Percentiles rank a stretch among this genome's conserved stretches.
Conservation (phyloP, 2,797 vertebrate genomes). For the Ctenopoma kingsleyae region DNA sequence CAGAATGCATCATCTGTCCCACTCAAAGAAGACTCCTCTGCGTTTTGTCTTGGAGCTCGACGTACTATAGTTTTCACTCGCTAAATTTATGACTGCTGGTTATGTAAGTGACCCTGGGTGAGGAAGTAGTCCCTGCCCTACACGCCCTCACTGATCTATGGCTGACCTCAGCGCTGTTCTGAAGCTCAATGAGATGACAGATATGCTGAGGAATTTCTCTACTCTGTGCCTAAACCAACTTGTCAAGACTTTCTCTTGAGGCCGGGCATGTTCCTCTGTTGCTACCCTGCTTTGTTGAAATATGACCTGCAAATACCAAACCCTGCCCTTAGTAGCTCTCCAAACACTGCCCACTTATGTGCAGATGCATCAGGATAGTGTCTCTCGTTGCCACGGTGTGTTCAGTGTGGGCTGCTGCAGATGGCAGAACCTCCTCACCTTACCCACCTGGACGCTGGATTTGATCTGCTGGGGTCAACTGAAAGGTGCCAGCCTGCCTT, state of each 20-base stretch:
- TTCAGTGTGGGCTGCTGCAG: constrained; percentile 43
- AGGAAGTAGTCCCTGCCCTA: constrained; percentile 46
- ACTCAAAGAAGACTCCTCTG: constrained; percentile 25
- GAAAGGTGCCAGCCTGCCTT: constrained; percentile 28
- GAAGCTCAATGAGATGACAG: constrained; percentile 72
- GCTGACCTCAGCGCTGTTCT: constrained; percentile 64
- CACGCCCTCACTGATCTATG: constrained; percentile 31
- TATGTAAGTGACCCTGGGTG: constrained; percentile 51
- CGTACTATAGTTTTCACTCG: constrained; percentile 24
- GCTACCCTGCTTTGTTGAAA: constrained; percentile 62
- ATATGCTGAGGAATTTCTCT: constrained; percentile 84
- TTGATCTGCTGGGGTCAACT: constrained; percentile 28
- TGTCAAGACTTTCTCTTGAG: constrained; percentile 47
- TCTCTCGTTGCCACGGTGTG: constrained; percentile 51
- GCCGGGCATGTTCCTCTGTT: constrained; percentile 48
- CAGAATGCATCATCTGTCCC: constrained; percentile 45
- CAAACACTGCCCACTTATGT: constrained; percentile 62
- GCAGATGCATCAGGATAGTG: constrained; percentile 69
- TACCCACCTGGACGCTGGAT: constrained; percentile 46
- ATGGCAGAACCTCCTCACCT: constrained; percentile 37
- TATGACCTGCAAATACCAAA: constrained; percentile 70
- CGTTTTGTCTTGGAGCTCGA: constrained; percentile 38
- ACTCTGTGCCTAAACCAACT: constrained; percentile 75
- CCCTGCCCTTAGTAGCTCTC: constrained; percentile 55
- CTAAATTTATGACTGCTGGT: constrained; percentile 43